Conservation (phyloP, 2,797 vertebrate genomes). For the Myioborus melanocephalus region DNA sequence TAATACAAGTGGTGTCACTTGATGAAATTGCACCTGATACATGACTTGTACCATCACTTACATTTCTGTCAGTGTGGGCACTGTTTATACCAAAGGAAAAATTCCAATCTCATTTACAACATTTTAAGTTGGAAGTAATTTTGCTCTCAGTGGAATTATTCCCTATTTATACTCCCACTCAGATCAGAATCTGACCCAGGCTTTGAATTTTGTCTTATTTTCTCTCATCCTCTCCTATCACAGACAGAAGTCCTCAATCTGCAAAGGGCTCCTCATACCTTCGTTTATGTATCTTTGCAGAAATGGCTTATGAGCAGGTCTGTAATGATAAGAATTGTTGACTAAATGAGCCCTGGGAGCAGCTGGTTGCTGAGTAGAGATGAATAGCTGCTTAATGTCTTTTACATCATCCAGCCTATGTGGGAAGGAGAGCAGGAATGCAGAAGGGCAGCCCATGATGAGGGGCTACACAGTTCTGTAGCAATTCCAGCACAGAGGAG, state of each 20-base stretch:
- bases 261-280: background rate
- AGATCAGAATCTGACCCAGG: background rate
- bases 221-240: background rate
- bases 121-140: background rate
- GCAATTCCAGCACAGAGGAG: background rate
- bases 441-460: background rate
- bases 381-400: background rate
- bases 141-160: background rate
- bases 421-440: background rate
- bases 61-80: background rate
- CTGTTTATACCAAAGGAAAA: conserved; percentile 10
- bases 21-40: conserved; percentile 11
- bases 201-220: background rate
- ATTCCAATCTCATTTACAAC: background rate
- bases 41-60: conserved; percentile 18
- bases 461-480: background rate
- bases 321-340: background rate
- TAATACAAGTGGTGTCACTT: conserved; percentile 44
- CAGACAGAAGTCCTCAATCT: background rate
- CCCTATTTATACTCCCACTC: background rate
- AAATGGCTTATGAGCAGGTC: background rate
- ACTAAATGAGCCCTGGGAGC: background rate
- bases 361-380: background rate
- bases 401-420: background rate
- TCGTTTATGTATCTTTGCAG: background rate